A percentile compares a stretch with the other conserved stretches of the same genome.
Conservation (phyloP, 2,888 invertebrate species). For the Drosophila suboccidentalis region DNA sequence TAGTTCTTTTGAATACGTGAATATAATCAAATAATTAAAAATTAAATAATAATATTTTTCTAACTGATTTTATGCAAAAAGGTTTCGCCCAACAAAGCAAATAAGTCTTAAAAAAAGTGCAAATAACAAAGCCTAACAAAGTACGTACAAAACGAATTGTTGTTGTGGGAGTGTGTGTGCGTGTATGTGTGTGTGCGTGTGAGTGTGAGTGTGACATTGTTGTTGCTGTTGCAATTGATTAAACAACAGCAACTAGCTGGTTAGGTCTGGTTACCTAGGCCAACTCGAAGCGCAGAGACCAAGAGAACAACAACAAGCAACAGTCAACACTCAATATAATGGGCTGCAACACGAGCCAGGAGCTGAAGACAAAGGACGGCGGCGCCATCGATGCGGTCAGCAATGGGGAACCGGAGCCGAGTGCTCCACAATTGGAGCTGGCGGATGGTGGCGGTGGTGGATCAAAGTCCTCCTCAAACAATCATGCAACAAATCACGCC, state of each 20-base stretch:
- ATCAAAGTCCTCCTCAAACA: slow-evolving; percentile 64
- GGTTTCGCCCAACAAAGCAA: slow-evolving; percentile 53
- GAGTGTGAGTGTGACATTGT: slow-evolving; percentile 40
- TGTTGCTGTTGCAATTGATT: slow-evolving; percentile 76
- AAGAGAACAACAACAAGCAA: slow-evolving; percentile 20
- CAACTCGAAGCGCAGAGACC: slow-evolving; percentile 52
- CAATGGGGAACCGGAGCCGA: slow-evolving; percentile 65
- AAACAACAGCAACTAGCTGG: slow-evolving; percentile 70
- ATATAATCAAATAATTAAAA: slow-evolving; percentile 22
- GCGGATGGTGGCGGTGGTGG: slow-evolving; percentile 49
- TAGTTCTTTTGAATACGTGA: slow-evolving; percentile 55
- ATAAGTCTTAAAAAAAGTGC: slow-evolving; percentile 51
- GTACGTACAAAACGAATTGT: slow-evolving; percentile 21
- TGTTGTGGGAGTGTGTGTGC: slow-evolving; percentile 17
- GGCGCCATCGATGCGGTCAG: slow-evolving; percentile 71
- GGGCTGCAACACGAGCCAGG: slow-evolving; percentile 89
- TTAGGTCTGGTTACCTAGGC: slow-evolving; percentile 67
- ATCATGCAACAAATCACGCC: slow-evolving; percentile 79
- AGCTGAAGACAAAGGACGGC: slow-evolving; percentile 85
- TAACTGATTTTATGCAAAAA: slow-evolving; percentile 49
- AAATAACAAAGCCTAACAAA: slow-evolving; percentile 50
- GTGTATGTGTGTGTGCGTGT: slow-evolving; percentile 15
- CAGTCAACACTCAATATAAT: slow-evolving; percentile 59
- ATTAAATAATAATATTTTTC: slow-evolving; percentile 41
- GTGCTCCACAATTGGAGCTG: slow-evolving; percentile 67